A percentile compares a stretch with the other conserved stretches of the same genome.
Evolutionary conservation across 2,797 vertebrate genomes (phyloP).

Genomic region (Coccyzus lansbergi): DNA sequence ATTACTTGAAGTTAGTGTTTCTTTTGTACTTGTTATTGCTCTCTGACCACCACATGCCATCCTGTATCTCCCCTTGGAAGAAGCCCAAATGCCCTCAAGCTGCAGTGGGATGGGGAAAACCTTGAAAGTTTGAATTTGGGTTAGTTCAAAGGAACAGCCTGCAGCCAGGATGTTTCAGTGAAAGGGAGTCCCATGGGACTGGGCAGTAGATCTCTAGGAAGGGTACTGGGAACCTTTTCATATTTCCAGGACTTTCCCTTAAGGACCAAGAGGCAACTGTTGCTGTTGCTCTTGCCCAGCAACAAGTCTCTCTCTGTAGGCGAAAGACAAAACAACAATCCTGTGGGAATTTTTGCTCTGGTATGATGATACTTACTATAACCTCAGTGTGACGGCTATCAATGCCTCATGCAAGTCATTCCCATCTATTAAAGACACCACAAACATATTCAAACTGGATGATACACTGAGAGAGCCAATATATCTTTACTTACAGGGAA

Average conservation of each 20-base stretch:
- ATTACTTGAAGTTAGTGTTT: constrained; percentile 27
- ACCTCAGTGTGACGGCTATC: not conserved
- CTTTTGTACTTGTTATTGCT: not conserved
- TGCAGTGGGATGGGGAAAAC: not conserved
- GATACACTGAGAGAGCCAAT: not conserved
- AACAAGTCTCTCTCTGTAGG: not conserved
- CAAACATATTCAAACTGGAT: not conserved
- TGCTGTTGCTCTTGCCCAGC: not conserved
- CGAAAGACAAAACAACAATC: not conserved
- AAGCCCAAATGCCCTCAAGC: not conserved
- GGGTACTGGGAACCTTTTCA: not conserved
- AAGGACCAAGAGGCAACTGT: not conserved
- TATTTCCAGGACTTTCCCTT: not conserved
- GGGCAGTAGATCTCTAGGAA: not conserved
- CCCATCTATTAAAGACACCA: not conserved
- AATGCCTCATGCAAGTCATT: not conserved
- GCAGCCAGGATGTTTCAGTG: not conserved
- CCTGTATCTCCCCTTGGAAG: not conserved
- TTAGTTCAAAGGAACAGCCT: not conserved
- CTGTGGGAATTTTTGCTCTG: not conserved
- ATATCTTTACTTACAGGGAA: not conserved
- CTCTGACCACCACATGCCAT: not conserved
- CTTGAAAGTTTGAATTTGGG: not conserved
- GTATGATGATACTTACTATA: not conserved
- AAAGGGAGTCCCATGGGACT: accelerated